These are phyloP conservation scores for Sceloporus undulatus DNA, from an alignment of 2,113 vertebrate species.

Conservation along the genomic window DNA sequence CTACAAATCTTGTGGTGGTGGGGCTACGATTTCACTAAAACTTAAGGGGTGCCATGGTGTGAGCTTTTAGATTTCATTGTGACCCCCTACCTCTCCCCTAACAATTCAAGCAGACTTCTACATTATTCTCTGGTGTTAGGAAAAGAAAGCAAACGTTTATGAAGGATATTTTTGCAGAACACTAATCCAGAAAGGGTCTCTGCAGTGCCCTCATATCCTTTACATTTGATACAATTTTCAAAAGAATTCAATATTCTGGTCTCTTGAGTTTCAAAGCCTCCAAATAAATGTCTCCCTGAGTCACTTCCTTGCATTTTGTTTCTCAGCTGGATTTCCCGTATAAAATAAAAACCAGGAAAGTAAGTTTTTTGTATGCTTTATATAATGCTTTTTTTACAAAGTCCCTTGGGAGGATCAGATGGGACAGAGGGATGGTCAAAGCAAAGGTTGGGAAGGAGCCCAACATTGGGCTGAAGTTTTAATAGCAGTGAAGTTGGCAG, in stretches of 20 bases:
- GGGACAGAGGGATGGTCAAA: not conserved
- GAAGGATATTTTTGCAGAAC: not conserved
- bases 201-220: not conserved
- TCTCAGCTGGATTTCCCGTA: not conserved
- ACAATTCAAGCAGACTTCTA: slow-evolving; percentile 5
- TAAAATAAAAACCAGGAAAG: not conserved
- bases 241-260: not conserved
- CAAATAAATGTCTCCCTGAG: not conserved
- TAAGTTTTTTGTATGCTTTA: not conserved
- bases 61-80: not conserved
- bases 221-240: not conserved
- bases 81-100: not conserved
- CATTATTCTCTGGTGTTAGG: not conserved
- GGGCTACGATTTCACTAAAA: not conserved
- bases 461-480: not conserved
- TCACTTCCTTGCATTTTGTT: slow-evolving; percentile 9
- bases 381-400: not conserved
- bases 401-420: not conserved
- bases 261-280: not conserved
- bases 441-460: not conserved
- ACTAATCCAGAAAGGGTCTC: not conserved
- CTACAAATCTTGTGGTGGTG: not conserved
- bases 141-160: too few species aligned
- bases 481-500: not conserved
- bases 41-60: not conserved